These are phyloP conservation scores for Chesias legatella DNA, from an alignment of 2,888 invertebrate genomes.

Conservation along the genomic window DNA sequence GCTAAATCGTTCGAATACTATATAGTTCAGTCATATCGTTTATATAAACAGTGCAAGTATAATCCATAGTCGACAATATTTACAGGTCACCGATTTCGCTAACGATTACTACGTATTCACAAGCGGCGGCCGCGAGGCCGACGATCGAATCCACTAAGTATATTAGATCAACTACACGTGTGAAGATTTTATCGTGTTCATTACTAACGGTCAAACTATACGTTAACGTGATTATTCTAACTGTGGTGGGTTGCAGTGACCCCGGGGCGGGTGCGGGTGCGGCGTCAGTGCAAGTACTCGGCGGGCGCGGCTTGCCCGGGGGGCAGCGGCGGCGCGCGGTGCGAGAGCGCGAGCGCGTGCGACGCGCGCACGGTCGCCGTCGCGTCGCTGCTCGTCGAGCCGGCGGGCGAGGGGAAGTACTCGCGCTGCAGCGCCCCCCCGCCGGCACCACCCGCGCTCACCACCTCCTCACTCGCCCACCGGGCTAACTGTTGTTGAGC, in stretches of 20 bases:
- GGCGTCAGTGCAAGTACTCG: slow-evolving; percentile 88
- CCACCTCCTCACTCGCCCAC: slow-evolving; percentile 94
- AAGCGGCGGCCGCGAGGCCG: slow-evolving; percentile 44
- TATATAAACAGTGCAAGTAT: slow-evolving; percentile 58
- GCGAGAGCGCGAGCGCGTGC: slow-evolving; percentile 56
- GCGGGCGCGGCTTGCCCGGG: slow-evolving; percentile 76
- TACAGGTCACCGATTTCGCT: slow-evolving; percentile 61
- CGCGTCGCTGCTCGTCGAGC: slow-evolving; percentile 65
- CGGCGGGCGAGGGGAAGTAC: slow-evolving; percentile 65
- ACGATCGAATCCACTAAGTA: slow-evolving; percentile 46
- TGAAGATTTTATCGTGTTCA: slow-evolving; percentile 55
- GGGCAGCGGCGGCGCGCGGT: slow-evolving; percentile 58
- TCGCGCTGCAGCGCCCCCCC: slow-evolving; percentile 56
- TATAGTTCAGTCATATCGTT: slow-evolving; percentile 72
- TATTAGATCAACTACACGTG: slow-evolving; percentile 56
- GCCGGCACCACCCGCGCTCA: slow-evolving; percentile 73
- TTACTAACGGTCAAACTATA: slow-evolving; percentile 61
- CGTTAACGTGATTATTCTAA: slow-evolving; percentile 55
- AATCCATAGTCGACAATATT: slow-evolving; percentile 40
- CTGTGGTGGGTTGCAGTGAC: too few relatives aligned
- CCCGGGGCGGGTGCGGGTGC: slow-evolving; percentile 49
- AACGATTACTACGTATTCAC: slow-evolving; percentile 64
- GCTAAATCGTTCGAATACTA: slow-evolving; percentile 52
- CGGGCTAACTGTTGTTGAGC: slow-evolving; percentile 97
- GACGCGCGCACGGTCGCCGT: slow-evolving; percentile 54